Evolutionary conservation across 2,113 vertebrate species (phyloP).

Genomic region (Indri indri): DNA sequence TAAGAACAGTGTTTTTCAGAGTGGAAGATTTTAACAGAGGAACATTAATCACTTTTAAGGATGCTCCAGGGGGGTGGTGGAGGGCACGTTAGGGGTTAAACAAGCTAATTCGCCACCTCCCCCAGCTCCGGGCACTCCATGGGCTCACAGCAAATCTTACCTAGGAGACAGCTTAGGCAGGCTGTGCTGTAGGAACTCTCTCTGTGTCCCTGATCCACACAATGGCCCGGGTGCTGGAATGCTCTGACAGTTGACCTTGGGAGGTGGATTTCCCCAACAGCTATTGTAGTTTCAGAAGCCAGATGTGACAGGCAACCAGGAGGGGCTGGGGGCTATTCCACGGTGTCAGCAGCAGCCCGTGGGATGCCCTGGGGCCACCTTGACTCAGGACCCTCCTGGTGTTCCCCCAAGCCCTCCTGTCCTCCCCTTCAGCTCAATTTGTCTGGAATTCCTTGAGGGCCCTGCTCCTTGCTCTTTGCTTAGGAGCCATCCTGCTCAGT

Average conservation of each 20-base stretch:
- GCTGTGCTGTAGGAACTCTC: background rate
- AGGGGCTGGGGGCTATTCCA: background rate
- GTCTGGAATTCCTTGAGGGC: background rate
- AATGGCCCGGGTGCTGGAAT: background rate
- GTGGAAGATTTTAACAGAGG: background rate
- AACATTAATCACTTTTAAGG: background rate
- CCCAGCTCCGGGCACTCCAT: background rate
- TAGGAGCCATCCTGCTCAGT: background rate
- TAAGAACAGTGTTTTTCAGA: background rate
- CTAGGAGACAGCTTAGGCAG: background rate
- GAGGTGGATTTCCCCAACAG: background rate
- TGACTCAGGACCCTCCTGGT: no score
- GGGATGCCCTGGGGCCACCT: background rate
- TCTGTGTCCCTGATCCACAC: background rate
- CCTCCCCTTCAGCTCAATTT: background rate
- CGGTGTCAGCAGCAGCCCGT: background rate
- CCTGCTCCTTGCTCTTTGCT: background rate
- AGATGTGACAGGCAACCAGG: background rate
- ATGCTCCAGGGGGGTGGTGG: background rate
- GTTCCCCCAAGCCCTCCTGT: background rate
- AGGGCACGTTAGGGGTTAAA: background rate
- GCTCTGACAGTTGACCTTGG: background rate
- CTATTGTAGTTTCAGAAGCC: conserved; percentile 34
- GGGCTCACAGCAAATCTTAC: background rate
- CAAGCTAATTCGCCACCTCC: background rate